These are phyloP conservation scores for Colossoma macropomum DNA, from an alignment of 2,113 vertebrate genomes.

Conservation along the genomic window DNA sequence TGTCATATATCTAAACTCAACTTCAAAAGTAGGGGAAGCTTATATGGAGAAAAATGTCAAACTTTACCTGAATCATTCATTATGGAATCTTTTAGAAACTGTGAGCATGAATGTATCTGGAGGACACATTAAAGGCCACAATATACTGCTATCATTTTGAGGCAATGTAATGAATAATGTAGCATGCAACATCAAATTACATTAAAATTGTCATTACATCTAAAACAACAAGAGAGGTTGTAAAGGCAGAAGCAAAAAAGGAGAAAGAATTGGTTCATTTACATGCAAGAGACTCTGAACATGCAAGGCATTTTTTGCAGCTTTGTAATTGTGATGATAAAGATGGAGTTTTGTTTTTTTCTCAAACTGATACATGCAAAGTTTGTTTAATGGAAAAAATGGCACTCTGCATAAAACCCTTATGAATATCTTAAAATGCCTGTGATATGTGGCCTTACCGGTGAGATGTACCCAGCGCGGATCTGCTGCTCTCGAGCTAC, in stretches of 20 bases:
- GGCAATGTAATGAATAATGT: conserved; percentile 14
- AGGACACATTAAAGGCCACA: neutral
- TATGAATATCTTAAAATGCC: neutral
- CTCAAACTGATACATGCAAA: conserved; percentile 77
- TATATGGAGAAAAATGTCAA: neutral
- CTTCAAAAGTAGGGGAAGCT: neutral
- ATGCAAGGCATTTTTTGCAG: conserved; percentile 74
- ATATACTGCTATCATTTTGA: neutral
- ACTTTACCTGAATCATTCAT: neutral
- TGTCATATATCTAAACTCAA: neutral
- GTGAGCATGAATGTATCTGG: conserved; percentile 22
- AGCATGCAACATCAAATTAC: conserved; percentile 51
- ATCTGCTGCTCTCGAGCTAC: conserved; percentile 77
- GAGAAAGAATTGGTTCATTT: conserved; percentile 56
- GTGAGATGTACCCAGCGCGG: conserved; percentile 80
- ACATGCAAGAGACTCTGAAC: conserved; percentile 78
- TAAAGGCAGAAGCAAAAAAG: conserved; percentile 66
- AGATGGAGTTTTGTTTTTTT: conserved; percentile 68
- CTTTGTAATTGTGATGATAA: conserved; percentile 58
- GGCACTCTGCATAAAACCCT: conserved; percentile 18
- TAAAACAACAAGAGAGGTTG: conserved; percentile 60
- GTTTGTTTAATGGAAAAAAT: conserved; percentile 70
- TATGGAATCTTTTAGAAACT: neutral
- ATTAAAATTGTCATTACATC: conserved; percentile 14
- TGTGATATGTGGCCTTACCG: conserved; percentile 66